phyloP scores from a whole-genome alignment of 2,797 vertebrate species.

The Cossypha polioptera region DNA sequence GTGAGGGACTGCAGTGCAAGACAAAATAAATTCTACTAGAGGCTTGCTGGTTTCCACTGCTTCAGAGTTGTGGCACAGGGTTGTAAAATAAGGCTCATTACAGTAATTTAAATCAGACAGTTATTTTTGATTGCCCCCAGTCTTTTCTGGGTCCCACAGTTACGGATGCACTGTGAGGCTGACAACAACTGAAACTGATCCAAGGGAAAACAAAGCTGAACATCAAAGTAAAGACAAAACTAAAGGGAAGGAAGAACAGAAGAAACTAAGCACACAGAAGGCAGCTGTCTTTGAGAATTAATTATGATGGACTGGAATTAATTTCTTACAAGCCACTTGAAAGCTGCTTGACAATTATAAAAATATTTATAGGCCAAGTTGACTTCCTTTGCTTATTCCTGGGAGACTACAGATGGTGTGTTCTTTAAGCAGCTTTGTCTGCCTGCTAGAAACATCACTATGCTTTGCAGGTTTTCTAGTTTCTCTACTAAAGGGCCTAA shows the following conservation, averaged over 20 bases:
- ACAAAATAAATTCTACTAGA: background rate
- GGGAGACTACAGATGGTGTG: background rate
- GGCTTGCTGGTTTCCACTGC: background rate
- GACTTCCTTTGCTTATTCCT: background rate
- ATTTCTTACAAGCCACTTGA: slow-evolving; percentile 17
- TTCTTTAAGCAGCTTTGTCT: background rate
- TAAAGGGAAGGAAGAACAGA: background rate
- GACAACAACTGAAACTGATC: background rate
- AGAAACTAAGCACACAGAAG: background rate
- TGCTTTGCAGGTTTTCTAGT: background rate
- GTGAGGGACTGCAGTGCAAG: background rate
- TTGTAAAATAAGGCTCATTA: background rate
- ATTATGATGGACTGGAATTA: background rate
- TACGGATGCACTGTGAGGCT: rapidly evolving
- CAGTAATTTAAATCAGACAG: background rate
- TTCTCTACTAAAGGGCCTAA: background rate
- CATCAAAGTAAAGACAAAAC: slow-evolving; percentile 18
- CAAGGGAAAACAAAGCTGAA: background rate
- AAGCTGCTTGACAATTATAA: slow-evolving; percentile 1
- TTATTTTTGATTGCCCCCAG: background rate
- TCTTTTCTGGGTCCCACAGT: background rate
- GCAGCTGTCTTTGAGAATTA: background rate
- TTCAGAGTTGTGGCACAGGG: background rate
- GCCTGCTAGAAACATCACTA: background rate
- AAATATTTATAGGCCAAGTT: background rate